These are phyloP conservation scores for Pseudomyrmex cubaensis DNA, from an alignment of 1,140 invertebrate genomes.

Conservation along the genomic window DNA sequence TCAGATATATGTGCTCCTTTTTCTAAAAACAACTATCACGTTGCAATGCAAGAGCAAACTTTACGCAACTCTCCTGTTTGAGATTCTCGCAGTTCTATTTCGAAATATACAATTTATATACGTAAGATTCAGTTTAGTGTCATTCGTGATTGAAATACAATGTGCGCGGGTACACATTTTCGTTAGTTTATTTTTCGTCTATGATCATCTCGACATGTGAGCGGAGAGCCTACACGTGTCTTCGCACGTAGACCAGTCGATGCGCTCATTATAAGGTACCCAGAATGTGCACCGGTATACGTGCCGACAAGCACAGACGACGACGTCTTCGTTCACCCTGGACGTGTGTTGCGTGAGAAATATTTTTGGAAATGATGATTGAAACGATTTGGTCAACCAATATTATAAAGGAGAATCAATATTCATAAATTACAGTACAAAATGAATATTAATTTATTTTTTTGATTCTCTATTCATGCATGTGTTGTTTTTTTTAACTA, in stretches of 20 bases:
- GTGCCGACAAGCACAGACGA: not conserved
- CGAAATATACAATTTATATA: conserved; percentile 10
- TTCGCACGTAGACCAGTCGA: not conserved
- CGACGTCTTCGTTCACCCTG: not conserved
- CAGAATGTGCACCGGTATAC: not conserved
- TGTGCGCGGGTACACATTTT: not conserved
- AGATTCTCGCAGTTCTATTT: not conserved
- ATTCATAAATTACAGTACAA: no score
- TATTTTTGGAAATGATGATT: not conserved
- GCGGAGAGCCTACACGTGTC: not conserved
- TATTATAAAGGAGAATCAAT: not conserved
- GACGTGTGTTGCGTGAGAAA: not conserved
- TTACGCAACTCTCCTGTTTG: not conserved
- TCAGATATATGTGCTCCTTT: not conserved
- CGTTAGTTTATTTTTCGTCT: not conserved
- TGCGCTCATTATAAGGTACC: not conserved
- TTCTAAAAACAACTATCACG: no score
- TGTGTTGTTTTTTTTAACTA: no score
- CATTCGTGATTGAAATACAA: not conserved
- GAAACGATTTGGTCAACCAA: not conserved
- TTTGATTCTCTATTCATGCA: no score
- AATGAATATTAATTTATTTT: no score
- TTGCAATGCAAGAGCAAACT: not conserved
- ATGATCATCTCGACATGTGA: not conserved
- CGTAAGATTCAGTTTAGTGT: not conserved